Percentiles rank a stretch among this genome's conserved stretches.
Conservation (phyloP, 2,113 vertebrate species). For the Amphiprion percula region DNA sequence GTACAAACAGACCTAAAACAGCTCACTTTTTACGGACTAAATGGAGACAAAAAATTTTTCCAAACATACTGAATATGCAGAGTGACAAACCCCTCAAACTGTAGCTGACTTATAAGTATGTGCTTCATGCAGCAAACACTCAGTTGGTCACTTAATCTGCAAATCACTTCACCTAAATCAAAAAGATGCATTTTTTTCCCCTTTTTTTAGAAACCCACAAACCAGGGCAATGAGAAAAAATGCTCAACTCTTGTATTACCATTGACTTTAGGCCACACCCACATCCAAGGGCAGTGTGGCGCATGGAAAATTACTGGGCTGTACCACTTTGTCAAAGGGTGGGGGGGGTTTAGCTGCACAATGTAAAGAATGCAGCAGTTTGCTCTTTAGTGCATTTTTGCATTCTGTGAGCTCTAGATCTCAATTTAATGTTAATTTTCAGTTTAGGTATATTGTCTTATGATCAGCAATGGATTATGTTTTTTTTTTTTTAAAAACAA, state of each 20-base stretch:
- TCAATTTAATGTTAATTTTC: neutral
- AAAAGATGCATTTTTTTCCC: neutral
- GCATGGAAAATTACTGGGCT: slow-evolving; percentile 80
- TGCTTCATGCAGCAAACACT: neutral
- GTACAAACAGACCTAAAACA: slow-evolving; percentile 20
- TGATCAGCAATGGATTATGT: neutral
- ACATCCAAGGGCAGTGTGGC: slow-evolving; percentile 60
- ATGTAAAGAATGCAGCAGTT: slow-evolving; percentile 35
- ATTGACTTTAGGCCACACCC: slow-evolving; percentile 75
- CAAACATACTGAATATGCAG: slow-evolving; percentile 2
- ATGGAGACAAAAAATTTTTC: neutral
- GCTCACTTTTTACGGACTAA: neutral
- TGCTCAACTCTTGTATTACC: slow-evolving; percentile 19
- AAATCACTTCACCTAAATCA: neutral
- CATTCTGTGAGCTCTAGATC: neutral
- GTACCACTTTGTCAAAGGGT: slow-evolving; percentile 67
- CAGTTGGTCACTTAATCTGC: neutral
- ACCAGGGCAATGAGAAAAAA: slow-evolving; percentile 4
- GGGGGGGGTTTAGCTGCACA: slow-evolving; percentile 32
- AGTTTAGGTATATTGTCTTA: neutral
- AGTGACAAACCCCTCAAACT: slow-evolving; percentile 15
- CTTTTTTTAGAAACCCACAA: slow-evolving; percentile 5
- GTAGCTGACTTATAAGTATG: neutral
- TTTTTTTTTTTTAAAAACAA: neutral
- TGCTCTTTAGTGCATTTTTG: slow-evolving; percentile 1